Evolutionary conservation across 2,888 invertebrate species (phyloP), one percentile per base, ranked within the genome.

Genomic region (Augochlorella aurata): DNA sequence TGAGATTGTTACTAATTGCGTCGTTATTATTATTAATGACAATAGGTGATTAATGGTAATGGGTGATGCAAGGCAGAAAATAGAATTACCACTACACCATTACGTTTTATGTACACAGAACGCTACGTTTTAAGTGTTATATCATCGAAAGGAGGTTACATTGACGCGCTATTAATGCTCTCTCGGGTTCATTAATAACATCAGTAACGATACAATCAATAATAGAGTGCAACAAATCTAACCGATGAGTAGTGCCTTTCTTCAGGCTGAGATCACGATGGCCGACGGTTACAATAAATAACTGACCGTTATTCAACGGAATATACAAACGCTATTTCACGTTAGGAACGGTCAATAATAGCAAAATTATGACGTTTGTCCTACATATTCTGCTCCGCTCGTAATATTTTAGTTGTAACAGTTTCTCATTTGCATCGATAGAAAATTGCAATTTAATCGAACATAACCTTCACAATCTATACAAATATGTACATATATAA

Each of bases 21-120:
- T 69, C 75, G 54, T 69, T 79, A 75, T 79, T 69, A 76, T 79
- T 79, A 70, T 70, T 74, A 69, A 75, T 79, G 70, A 75, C 75
- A 79, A 70, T 70, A 21, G 63, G 65, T 54, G 52, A 79, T 66
- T 66, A 66, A 45, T 45, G 65, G 2, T 45, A 45, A 45, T 21
- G 12, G 10, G 4, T 21, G 18, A n/a, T n/a, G 5, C 9, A n/a
- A 66, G 65, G 2, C 65, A 45, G 65, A 21, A 45, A 45, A 66
- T n/a, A 9, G 45, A 21, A 21, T 45, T 18, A 45, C 65, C n/a
- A 21, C n/a, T 16, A 9, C 18, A 65, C 9, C 38, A 12, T 21
- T 45, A n/a, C 21, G n/a, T 12, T 18, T 45, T 66, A 14, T 24
- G 58, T 14, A 7, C 44, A 44, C 44, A 8, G 44, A 65, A 44